A percentile compares a stretch with the other conserved stretches of the same genome.
Evolutionary conservation across 2,888 invertebrate genomes (phyloP).

Genomic region (Microctonus brassicae): DNA sequence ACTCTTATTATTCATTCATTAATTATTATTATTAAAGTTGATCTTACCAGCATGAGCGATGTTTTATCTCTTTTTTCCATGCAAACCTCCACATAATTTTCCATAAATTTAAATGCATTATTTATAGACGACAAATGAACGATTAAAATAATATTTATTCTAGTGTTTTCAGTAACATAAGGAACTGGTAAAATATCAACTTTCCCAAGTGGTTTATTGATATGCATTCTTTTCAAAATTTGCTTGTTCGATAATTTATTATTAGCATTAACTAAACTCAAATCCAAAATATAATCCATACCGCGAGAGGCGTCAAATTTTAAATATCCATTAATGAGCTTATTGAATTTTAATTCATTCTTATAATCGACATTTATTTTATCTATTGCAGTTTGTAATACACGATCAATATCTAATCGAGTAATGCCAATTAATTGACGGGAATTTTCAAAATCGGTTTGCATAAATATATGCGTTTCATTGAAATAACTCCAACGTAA

Average conservation of each 20-base stretch:
- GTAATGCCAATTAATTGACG: slow-evolving; percentile 77
- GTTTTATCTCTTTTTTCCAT: slow-evolving; percentile 85
- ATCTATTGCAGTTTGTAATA: slow-evolving; percentile 71
- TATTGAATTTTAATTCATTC: slow-evolving; percentile 72
- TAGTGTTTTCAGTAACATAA: slow-evolving; percentile 94
- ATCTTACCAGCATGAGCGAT: slow-evolving; percentile 79
- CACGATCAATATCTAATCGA: slow-evolving; percentile 77
- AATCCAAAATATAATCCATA: slow-evolving; percentile 86
- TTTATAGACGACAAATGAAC: slow-evolving; percentile 73
- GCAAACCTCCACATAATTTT: slow-evolving; percentile 79
- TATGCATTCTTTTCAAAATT: slow-evolving; percentile 79
- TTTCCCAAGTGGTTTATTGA: slow-evolving; percentile 86
- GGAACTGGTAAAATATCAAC: slow-evolving; percentile 93
- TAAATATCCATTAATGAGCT: slow-evolving; percentile 80
- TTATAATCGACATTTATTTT: slow-evolving; percentile 71
- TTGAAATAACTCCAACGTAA: slow-evolving; percentile 91
- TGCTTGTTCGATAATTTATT: slow-evolving; percentile 63
- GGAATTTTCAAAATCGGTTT: slow-evolving; percentile 83
- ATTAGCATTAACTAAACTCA: slow-evolving; percentile 73
- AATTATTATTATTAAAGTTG: too few species aligned
- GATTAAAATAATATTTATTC: slow-evolving; percentile 83
- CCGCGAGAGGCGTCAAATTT: slow-evolving; percentile 87
- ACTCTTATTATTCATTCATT: too few species aligned
- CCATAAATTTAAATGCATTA: slow-evolving; percentile 78
- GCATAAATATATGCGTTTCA: slow-evolving; percentile 83